A percentile compares a stretch with the other conserved stretches of the same genome.
Evolutionary conservation across 2,113 vertebrate species (phyloP).

Genomic region (Synodontis membranacea): DNA sequence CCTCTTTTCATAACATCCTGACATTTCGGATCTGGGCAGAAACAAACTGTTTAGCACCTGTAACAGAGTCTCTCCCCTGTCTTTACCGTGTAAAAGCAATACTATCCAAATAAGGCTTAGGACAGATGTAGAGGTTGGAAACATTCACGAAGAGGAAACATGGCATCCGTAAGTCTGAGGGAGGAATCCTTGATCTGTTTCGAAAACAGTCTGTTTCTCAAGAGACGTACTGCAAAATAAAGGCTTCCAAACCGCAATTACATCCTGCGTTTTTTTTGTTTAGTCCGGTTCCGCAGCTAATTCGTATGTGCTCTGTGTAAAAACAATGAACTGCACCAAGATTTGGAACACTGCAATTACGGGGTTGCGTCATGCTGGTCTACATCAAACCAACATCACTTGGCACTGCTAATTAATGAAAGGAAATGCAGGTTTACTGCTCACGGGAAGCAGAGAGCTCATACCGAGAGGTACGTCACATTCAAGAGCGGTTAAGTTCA

Average conservation of each 20-base stretch:
- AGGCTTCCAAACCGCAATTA: constrained; percentile 14
- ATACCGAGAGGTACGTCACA: constrained; percentile 18
- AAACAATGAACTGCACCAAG: constrained; percentile 30
- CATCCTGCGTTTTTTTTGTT: constrained; percentile 21
- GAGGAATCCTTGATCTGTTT: background rate
- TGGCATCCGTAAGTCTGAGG: background rate
- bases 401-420: constrained; percentile 29
- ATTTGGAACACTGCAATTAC: constrained; percentile 33
- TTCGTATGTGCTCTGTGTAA: constrained; percentile 2
- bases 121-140: background rate
- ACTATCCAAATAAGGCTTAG: background rate
- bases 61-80: too few species aligned
- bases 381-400: constrained; percentile 23
- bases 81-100: background rate
- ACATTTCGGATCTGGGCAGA: background rate
- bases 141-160: constrained; percentile 9
- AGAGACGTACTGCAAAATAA: background rate
- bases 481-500: constrained; percentile 10
- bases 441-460: background rate
- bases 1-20: background rate
- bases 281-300: constrained; percentile 2
- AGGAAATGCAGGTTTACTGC: constrained; percentile 20
- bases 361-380: constrained; percentile 14
- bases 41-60: background rate
- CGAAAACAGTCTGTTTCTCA: background rate